Conservation (phyloP, 2,888 invertebrate species). For the Latrodectus hesperus region DNA sequence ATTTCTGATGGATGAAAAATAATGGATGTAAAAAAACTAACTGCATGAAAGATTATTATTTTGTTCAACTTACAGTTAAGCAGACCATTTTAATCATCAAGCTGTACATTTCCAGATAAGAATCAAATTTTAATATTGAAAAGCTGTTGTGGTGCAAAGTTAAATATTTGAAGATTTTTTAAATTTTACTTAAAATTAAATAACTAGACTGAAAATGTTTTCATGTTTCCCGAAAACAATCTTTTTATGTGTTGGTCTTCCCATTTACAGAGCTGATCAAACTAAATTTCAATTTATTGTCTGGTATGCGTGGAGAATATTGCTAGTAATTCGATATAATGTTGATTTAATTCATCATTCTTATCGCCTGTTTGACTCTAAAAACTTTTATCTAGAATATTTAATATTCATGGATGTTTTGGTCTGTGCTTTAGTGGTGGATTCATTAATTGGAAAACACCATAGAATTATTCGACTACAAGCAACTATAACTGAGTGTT, state of each 20-base stretch:
- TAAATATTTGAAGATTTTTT: too few relatives aligned
- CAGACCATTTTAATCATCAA: too few relatives aligned
- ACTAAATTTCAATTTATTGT: neutral
- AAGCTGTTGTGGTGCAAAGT: too few relatives aligned
- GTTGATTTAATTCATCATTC: neutral
- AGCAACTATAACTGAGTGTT: neutral
- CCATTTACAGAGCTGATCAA: neutral
- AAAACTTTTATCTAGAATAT: neutral
- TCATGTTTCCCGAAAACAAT: neutral
- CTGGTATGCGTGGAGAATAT: constrained; percentile 15
- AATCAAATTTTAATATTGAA: too few relatives aligned
- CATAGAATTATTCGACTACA: neutral
- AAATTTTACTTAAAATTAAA: too few relatives aligned
- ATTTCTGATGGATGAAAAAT: too few relatives aligned
- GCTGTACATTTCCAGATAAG: too few relatives aligned
- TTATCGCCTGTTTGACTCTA: neutral
- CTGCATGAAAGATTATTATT: too few relatives aligned
- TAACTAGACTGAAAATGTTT: neutral
- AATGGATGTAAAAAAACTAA: too few relatives aligned
- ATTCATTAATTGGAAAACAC: constrained; percentile 23
- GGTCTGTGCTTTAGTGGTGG: neutral
- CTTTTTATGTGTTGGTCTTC: constrained; percentile 5
- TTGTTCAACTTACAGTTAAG: too few relatives aligned
- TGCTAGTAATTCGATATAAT: constrained; percentile 1
- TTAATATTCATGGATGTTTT: constrained; percentile 11